Evolutionary conservation across 1,140 invertebrate genomes (phyloP).

Genomic region (Probaryconus sp.): DNA sequence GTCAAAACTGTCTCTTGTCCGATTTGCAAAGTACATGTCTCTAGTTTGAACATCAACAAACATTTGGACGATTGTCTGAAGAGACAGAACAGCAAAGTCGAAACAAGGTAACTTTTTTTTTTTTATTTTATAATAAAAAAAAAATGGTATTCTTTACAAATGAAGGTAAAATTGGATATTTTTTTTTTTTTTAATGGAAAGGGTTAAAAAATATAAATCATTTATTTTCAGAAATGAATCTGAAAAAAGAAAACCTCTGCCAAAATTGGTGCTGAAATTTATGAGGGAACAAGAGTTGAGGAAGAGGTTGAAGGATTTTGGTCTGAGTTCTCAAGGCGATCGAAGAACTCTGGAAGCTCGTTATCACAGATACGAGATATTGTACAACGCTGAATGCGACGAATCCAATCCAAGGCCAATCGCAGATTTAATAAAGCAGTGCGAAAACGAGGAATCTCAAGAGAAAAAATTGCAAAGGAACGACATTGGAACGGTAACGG

Average conservation of each 20-base stretch:
- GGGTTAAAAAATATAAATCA: not conserved
- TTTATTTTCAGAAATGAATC: slow-evolving; percentile 51
- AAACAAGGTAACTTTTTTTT: slow-evolving; percentile 24
- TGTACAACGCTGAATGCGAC: slow-evolving; percentile 80
- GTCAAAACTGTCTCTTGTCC: slow-evolving; percentile 77
- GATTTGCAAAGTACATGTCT: slow-evolving; percentile 78
- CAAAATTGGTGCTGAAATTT: slow-evolving; percentile 80
- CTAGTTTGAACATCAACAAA: slow-evolving; percentile 77
- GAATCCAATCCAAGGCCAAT: slow-evolving; percentile 73
- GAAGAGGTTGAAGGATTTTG: slow-evolving; percentile 78
- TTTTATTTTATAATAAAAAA: slow-evolving; percentile 2
- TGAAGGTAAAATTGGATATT: no score
- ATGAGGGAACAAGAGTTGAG: slow-evolving; percentile 79
- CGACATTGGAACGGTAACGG: slow-evolving; percentile 28
- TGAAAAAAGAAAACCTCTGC: slow-evolving; percentile 75
- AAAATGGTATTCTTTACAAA: no score
- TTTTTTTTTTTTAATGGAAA: not conserved
- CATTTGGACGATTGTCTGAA: slow-evolving; percentile 80
- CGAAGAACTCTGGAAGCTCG: slow-evolving; percentile 75
- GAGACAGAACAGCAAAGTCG: slow-evolving; percentile 48
- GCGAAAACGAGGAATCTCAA: slow-evolving; percentile 75
- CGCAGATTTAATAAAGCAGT: slow-evolving; percentile 74
- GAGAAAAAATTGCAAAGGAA: slow-evolving; percentile 67
- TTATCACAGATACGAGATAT: slow-evolving; percentile 73
- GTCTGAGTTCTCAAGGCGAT: slow-evolving; percentile 77